Percentiles rank a stretch among this genome's conserved stretches.
Conservation (phyloP, 2,797 vertebrate species). For the Protonibea diacanthus region DNA sequence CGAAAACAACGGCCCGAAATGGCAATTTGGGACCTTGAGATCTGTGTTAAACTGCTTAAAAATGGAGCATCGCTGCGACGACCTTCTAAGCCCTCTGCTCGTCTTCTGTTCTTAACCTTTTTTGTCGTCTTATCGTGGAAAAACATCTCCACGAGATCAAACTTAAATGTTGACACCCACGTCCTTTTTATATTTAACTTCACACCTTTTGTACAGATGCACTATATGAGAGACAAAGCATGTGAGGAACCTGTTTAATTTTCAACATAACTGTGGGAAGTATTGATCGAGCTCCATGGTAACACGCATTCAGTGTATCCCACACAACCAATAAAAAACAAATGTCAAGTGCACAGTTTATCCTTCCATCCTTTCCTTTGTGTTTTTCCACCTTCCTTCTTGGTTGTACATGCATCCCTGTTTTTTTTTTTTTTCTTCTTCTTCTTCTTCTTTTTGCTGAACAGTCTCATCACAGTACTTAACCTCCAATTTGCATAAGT, state of each 20-base stretch:
- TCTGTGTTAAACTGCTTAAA: background rate
- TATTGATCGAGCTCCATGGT: conserved; percentile 33
- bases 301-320: conserved; percentile 18
- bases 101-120: conserved; percentile 15
- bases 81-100: background rate
- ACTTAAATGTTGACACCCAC: conserved; percentile 18
- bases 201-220: background rate
- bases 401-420: conserved; percentile 36
- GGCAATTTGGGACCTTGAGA: background rate
- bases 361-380: conserved; percentile 21
- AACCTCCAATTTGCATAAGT: conserved; percentile 85
- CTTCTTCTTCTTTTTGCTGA: conserved; percentile 39
- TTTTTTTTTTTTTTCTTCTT: conserved; percentile 2
- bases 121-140: background rate
- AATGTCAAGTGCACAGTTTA: conserved; percentile 44
- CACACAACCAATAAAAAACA: conserved; percentile 48
- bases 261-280: conserved; percentile 10
- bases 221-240: background rate
- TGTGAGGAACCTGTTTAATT: background rate
- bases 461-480: conserved; percentile 78
- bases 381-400: conserved; percentile 18
- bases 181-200: background rate
- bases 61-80: background rate
- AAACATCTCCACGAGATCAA: conserved; percentile 3
- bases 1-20: conserved; percentile 16